phyloP scores from a whole-genome alignment of 1,140 invertebrate species.

The Drosophila pallidifrons region DNA sequence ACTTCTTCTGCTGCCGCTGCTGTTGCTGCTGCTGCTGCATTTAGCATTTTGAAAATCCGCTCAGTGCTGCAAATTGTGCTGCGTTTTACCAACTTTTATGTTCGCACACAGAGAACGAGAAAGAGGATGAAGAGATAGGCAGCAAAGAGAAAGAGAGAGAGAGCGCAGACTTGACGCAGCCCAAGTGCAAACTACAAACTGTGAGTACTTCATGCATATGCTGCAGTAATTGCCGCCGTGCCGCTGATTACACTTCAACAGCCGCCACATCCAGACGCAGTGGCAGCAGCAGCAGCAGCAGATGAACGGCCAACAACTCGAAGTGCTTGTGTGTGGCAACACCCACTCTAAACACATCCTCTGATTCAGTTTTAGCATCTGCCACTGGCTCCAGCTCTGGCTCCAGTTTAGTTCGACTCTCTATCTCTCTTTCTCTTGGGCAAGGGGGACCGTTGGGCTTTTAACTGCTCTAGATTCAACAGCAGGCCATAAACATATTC shows the following conservation, averaged over 20 bases:
- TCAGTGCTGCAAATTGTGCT: constrained; percentile 76
- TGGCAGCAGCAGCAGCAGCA: not conserved
- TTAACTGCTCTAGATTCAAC: constrained; percentile 77
- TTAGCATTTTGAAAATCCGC: constrained; percentile 74
- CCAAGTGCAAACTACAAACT: constrained; percentile 53
- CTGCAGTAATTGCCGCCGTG: constrained; percentile 80
- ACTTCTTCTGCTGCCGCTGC: constrained; percentile 19
- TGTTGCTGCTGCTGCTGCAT: constrained; percentile 41
- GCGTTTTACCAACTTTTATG: constrained; percentile 71
- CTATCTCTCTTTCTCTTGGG: constrained; percentile 7
- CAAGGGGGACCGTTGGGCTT: constrained; percentile 65
- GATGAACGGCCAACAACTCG: constrained; percentile 49
- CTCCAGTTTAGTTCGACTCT: constrained; percentile 23
- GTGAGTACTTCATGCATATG: constrained; percentile 63
- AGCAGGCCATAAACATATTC: constrained; percentile 48
- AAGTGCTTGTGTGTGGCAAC: not conserved
- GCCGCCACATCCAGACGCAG: constrained; percentile 52
- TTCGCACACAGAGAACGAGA: constrained; percentile 7
- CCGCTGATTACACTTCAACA: constrained; percentile 82
- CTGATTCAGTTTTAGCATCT: constrained; percentile 44
- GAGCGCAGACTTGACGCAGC: constrained; percentile 32
- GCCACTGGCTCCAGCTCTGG: constrained; percentile 15
- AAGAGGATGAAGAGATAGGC: not conserved
- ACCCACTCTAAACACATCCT: constrained; percentile 43
- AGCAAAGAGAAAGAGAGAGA: not conserved